Conservation (phyloP, 2,113 vertebrate species). For the Rhinolophus ferrumequinum region DNA sequence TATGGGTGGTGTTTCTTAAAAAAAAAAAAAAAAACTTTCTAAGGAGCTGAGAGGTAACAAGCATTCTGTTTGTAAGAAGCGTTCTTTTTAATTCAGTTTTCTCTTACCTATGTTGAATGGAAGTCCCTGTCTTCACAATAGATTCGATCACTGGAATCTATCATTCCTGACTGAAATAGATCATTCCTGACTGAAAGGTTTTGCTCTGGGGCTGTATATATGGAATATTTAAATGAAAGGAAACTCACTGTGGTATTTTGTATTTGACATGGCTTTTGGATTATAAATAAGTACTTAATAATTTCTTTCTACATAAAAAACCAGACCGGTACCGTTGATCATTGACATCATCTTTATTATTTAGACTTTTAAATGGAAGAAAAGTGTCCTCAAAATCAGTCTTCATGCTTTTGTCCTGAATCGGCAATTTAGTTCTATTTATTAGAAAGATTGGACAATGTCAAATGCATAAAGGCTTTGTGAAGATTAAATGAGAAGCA, state of each 20-base stretch:
- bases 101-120: slow-evolving; percentile 55
- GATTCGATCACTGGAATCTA: slow-evolving; percentile 57
- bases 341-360: slow-evolving; percentile 67
- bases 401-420: not conserved
- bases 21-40: slow-evolving; percentile 3
- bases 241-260: slow-evolving; percentile 70
- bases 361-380: slow-evolving; percentile 56
- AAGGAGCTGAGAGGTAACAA: slow-evolving; percentile 52
- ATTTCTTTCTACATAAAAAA: slow-evolving; percentile 65
- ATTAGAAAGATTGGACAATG: not conserved
- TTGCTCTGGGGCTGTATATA: slow-evolving; percentile 69
- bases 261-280: slow-evolving; percentile 69
- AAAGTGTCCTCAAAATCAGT: not conserved
- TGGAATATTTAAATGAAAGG: slow-evolving; percentile 77
- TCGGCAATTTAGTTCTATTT: not conserved
- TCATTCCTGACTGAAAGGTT: slow-evolving; percentile 28
- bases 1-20: slow-evolving; percentile 37
- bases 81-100: slow-evolving; percentile 58
- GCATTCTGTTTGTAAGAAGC: not conserved
- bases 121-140: slow-evolving; percentile 71
- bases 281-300: slow-evolving; percentile 60
- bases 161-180: not conserved
- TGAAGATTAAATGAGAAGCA: not conserved
- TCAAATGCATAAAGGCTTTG: not conserved
- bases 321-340: slow-evolving; percentile 36